Conservation (phyloP, 2,888 invertebrate genomes). For the Macropis europaea region DNA sequence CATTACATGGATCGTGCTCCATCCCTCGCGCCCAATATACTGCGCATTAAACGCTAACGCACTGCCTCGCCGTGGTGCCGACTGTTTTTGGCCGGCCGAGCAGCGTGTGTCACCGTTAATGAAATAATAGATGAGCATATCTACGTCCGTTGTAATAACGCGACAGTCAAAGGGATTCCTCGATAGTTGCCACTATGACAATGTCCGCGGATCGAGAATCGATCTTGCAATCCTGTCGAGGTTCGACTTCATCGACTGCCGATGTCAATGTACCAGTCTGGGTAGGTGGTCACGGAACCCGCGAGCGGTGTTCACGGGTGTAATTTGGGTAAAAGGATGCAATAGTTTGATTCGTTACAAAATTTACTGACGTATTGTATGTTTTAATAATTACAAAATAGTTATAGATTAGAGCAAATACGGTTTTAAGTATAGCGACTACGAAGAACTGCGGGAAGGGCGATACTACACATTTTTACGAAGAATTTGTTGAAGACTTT, state of each 20-base stretch:
- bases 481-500: too few species aligned
- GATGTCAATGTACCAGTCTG: too few species aligned
- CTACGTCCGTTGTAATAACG: constrained; percentile 25
- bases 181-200: neutral
- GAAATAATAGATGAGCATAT: constrained; percentile 53
- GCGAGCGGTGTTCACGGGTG: too few species aligned
- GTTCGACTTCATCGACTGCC: neutral
- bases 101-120: constrained; percentile 44
- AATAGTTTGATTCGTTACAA: too few species aligned
- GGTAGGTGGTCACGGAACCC: too few species aligned
- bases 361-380: too few species aligned
- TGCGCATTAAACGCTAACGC: constrained; percentile 51
- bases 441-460: too few species aligned
- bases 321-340: too few species aligned
- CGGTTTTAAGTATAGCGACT: too few species aligned
- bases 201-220: neutral
- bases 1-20: constrained; percentile 54
- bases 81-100: constrained; percentile 51
- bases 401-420: too few species aligned
- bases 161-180: constrained; percentile 16
- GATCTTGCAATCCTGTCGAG: neutral
- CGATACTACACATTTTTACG: too few species aligned
- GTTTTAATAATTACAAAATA: too few species aligned
- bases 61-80: constrained; percentile 35
- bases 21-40: constrained; percentile 30